These are phyloP conservation scores for Fregata magnificens DNA, from an alignment of 2,113 vertebrate species.

Conservation along the genomic window DNA sequence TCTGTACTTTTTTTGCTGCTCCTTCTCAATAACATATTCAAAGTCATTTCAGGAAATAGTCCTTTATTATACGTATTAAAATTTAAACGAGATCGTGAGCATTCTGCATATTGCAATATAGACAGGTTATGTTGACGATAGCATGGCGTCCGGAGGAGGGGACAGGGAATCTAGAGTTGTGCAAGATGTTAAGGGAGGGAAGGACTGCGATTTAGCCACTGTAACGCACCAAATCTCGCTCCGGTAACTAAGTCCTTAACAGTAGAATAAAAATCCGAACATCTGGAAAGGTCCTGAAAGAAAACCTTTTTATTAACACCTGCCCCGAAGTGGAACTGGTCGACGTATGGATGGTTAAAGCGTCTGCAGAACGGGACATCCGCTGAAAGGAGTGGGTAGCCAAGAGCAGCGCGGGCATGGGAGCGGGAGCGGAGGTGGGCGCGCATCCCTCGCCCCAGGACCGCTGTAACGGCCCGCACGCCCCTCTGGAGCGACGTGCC, in stretches of 20 bases:
- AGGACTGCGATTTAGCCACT: accelerated
- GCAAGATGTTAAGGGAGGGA: not conserved
- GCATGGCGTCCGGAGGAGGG: not conserved
- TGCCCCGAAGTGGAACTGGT: accelerated
- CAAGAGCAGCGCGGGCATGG: not conserved
- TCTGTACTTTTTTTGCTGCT: not conserved
- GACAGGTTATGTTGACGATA: accelerated
- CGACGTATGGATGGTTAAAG: accelerated
- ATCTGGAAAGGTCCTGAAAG: accelerated
- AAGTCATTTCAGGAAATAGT: not conserved
- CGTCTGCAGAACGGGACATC: not conserved
- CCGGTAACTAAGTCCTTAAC: accelerated
- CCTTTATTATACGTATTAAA: accelerated
- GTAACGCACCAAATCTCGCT: accelerated
- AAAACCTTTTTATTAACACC: accelerated
- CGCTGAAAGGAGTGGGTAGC: accelerated
- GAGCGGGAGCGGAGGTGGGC: not conserved
- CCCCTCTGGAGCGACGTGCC: not conserved
- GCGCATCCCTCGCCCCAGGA: not conserved
- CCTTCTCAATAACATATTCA: not conserved
- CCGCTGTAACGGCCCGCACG: accelerated
- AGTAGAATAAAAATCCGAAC: accelerated
- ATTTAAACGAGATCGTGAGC: accelerated
- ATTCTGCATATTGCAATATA: accelerated
- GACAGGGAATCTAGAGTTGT: not conserved